A percentile compares a stretch with the other conserved stretches of the same genome.
phyloP scores from a whole-genome alignment of 2,888 invertebrate genomes.

The Hydrotaea diabolus region DNA sequence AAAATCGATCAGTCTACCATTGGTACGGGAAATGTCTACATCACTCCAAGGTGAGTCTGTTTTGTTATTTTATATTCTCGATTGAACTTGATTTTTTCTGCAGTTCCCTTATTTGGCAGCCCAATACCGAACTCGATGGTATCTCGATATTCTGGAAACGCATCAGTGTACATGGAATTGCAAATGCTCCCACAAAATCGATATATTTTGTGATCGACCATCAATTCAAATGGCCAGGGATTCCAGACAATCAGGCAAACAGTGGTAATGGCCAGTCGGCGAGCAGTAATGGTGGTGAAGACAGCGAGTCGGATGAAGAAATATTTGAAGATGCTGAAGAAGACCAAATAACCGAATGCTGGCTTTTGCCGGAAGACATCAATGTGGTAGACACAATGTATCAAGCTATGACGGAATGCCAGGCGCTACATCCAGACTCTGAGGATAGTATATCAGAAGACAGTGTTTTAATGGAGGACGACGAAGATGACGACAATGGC shows the following conservation, averaged over 20 bases:
- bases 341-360: slow-evolving; percentile 84
- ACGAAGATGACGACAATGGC: slow-evolving; percentile 67
- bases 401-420: slow-evolving; percentile 88
- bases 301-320: slow-evolving; percentile 75
- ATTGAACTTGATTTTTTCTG: slow-evolving; percentile 14
- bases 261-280: slow-evolving; percentile 53
- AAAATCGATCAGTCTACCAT: slow-evolving; percentile 77
- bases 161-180: slow-evolving; percentile 79
- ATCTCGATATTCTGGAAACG: slow-evolving; percentile 79
- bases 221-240: slow-evolving; percentile 77
- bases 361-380: slow-evolving; percentile 86
- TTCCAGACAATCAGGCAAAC: slow-evolving; percentile 69
- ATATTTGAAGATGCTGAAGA: slow-evolving; percentile 80
- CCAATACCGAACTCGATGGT: slow-evolving; percentile 74
- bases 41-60: slow-evolving; percentile 77
- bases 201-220: slow-evolving; percentile 80
- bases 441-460: slow-evolving; percentile 82
- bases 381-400: slow-evolving; percentile 86
- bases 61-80: slow-evolving; percentile 1
- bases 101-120: slow-evolving; percentile 79
- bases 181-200: slow-evolving; percentile 76
- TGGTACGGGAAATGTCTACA: slow-evolving; percentile 77
- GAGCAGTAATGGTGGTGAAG: slow-evolving; percentile 68
- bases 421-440: slow-evolving; percentile 90
- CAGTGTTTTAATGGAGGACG: slow-evolving; percentile 78